Evolutionary conservation across 2,888 invertebrate genomes (phyloP).

Genomic region (Ophion ventricosus): DNA sequence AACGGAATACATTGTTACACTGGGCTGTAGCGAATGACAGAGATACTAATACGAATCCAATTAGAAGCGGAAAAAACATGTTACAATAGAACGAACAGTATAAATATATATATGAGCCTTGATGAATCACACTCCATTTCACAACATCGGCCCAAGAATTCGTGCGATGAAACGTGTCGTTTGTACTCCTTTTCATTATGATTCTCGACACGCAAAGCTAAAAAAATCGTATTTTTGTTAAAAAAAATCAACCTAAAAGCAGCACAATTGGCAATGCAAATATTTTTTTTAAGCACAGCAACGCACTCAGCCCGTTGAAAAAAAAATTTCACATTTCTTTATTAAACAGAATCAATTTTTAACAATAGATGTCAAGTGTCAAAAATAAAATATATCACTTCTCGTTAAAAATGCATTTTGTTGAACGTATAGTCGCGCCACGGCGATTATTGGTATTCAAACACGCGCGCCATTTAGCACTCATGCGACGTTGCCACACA

Average conservation of each 20-base stretch:
- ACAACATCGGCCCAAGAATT: not conserved
- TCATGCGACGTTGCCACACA: too few relatives aligned
- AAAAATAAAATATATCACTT: too few relatives aligned
- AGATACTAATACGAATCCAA: slow-evolving; percentile 7
- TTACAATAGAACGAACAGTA: not conserved
- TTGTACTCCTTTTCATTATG: not conserved
- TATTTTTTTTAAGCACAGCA: too few relatives aligned
- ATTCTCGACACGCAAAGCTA: not conserved
- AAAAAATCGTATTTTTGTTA: not conserved
- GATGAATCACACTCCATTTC: slow-evolving; percentile 27
- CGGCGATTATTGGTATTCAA: too few relatives aligned
- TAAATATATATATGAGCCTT: not conserved
- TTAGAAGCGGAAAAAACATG: slow-evolving; percentile 4
- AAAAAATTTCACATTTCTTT: too few relatives aligned
- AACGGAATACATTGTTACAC: not conserved
- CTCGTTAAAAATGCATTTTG: too few relatives aligned
- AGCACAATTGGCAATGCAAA: not conserved
- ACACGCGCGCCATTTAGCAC: too few relatives aligned
- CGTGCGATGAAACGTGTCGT: not conserved
- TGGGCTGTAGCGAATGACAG: not conserved
- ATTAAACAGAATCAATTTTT: too few relatives aligned
- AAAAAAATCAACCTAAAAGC: not conserved
- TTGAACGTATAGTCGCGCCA: too few relatives aligned
- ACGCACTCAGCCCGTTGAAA: too few relatives aligned
- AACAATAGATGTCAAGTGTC: too few relatives aligned